Percentiles rank a stretch among this genome's conserved stretches.
Evolutionary conservation across 2,113 vertebrate genomes (phyloP).

Genomic region (Bothrops jararaca): DNA sequence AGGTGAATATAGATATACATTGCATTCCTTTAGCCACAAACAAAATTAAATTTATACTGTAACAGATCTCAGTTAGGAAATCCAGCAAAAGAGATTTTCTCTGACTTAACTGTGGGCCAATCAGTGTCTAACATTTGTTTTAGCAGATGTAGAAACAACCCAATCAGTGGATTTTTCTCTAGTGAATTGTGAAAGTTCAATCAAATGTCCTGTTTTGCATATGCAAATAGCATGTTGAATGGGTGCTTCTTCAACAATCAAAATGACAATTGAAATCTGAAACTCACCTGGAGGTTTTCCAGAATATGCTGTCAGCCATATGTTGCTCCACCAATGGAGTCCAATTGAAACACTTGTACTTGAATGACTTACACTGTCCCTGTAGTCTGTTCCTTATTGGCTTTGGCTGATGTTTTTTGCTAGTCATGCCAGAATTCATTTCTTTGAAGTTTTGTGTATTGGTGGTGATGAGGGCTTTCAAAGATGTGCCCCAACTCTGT

Average conservation of each 20-base stretch:
- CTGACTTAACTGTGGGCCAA: background rate
- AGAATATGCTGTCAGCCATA: slow-evolving; percentile 76
- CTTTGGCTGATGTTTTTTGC: slow-evolving; percentile 66
- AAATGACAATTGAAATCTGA: slow-evolving; percentile 72
- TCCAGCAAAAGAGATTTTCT: background rate
- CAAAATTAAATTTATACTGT: background rate
- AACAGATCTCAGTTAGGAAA: background rate
- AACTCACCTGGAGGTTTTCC: slow-evolving; percentile 75
- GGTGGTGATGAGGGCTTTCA: slow-evolving; percentile 59
- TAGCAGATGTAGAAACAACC: background rate
- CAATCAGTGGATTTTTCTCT: background rate
- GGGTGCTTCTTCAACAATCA: slow-evolving; percentile 56
- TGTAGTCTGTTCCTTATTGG: slow-evolving; percentile 53
- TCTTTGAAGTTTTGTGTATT: slow-evolving; percentile 76
- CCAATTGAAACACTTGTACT: slow-evolving; percentile 59
- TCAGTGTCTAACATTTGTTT: background rate
- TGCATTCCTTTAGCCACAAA: background rate
- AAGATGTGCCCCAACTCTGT: slow-evolving; percentile 68
- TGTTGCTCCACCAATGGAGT: slow-evolving; percentile 64
- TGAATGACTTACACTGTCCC: slow-evolving; percentile 57
- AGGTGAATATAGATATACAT: background rate
- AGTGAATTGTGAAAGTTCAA: background rate
- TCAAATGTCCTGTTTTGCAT: slow-evolving; percentile 3
- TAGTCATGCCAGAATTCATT: slow-evolving; percentile 72
- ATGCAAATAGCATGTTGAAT: slow-evolving; percentile 26